Evolutionary conservation across 2,113 vertebrate species (phyloP), one percentile per base, ranked within the genome.

Genomic region (Perognathus longimembris): DNA sequence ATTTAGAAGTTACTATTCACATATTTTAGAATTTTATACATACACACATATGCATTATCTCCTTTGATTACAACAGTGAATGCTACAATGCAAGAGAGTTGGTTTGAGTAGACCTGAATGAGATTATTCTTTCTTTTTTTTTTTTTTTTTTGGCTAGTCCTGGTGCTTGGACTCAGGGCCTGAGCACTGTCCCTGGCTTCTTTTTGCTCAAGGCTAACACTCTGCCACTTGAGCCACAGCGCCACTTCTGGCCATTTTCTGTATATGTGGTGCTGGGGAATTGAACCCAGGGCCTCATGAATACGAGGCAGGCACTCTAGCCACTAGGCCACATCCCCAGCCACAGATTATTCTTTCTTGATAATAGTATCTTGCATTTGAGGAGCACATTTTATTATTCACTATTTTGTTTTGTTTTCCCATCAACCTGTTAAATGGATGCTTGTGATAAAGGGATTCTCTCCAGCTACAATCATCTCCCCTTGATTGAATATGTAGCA

Each of bases 391-490:
- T 92, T 90, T 94, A 66, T 77, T 86, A 86, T 91, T 84, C 8
- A 36, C 79, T 95, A 22, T 91, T 88, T 91, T 90, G 38, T 69
- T 89, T 91, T 88, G 59, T 89, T 95, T 24, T 85, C 67, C 30
- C 5, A 32, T 80, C 34, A 38, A 36, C 66, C 24, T 81, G 26
- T 32, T 40, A 76, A 89, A 17, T 36, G 54, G 81, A 73, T 91
- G 24, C 38, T 87, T 73, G 28, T 26, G 67, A 84, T 82, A 90
- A 76, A 95, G 59, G 0, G 40, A 32, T 92, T 77, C 50, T 54
- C 15, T 54, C 50, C 50, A 54, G 50, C 3, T 15, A 54, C 50
- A 54, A 54, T 11, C 24, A 18, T 77, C 42, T 90, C 78, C 22
- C 74, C 89, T 92, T 66, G 80, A 89, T 76, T 50, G 34, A 20